Conservation (phyloP, 2,113 vertebrate genomes). For the Epinephelus fuscoguttatus region DNA sequence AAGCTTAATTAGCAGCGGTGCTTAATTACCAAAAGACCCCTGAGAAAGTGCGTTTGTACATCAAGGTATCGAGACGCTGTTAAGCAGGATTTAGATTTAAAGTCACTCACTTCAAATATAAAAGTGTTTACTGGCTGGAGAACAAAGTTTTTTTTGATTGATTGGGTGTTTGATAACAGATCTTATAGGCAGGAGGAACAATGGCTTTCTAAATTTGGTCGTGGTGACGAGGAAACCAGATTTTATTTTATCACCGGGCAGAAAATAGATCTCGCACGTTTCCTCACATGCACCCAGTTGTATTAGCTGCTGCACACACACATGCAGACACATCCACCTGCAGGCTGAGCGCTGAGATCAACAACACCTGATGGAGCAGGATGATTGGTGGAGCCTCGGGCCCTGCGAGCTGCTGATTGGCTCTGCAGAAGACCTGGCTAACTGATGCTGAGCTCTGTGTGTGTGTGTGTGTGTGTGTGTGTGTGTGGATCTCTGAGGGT, state of each 20-base stretch:
- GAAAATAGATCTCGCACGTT: background rate
- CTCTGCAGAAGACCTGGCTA: conserved; percentile 48
- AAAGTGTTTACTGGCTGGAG: conserved; percentile 7
- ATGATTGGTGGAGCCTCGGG: conserved; percentile 77
- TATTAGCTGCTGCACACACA: conserved; percentile 15
- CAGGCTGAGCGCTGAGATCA: conserved; percentile 75
- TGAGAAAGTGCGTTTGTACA: conserved; percentile 56
- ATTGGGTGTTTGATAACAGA: background rate
- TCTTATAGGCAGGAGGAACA: conserved; percentile 1
- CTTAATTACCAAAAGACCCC: conserved; percentile 56
- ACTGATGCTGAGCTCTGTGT: conserved; percentile 53
- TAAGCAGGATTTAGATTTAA: conserved; percentile 48
- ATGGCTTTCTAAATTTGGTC: background rate
- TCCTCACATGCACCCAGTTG: background rate
- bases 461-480: conserved; percentile 40
- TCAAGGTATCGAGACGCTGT: conserved; percentile 42
- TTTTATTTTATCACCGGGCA: background rate
- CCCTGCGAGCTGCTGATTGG: conserved; percentile 57
- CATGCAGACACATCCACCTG: conserved; percentile 60
- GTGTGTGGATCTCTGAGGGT: conserved; percentile 61
- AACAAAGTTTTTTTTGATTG: conserved; percentile 12
- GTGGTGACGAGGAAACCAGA: background rate
- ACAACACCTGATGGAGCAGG: conserved; percentile 67
- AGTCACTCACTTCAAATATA: conserved; percentile 45
- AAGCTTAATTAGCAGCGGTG: conserved; percentile 43